Evolutionary conservation across 2,113 vertebrate species (phyloP).

Genomic region (Poeciliopsis occidentalis): DNA sequence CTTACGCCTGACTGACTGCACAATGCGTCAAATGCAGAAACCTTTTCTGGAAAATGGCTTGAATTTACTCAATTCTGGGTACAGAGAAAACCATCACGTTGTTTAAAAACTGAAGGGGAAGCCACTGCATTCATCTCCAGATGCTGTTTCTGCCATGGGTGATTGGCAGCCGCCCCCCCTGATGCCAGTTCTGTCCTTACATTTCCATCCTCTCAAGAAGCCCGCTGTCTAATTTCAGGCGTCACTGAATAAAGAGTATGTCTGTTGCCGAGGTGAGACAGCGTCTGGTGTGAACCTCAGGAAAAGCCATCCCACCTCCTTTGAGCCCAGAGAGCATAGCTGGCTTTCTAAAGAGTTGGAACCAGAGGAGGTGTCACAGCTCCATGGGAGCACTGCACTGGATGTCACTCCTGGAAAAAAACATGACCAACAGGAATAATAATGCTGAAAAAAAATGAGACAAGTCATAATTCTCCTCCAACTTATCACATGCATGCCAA

Average conservation of each 20-base stretch:
- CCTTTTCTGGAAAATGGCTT: background rate
- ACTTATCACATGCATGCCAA: constrained; percentile 14
- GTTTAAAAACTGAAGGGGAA: too few species aligned
- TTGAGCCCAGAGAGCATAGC: constrained; percentile 31
- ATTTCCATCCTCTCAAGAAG: too few species aligned
- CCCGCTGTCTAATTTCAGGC: constrained; percentile 66
- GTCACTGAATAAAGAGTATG: constrained; percentile 60
- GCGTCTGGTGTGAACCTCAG: constrained; percentile 60
- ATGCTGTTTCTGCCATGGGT: too few species aligned
- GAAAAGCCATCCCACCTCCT: constrained; percentile 37
- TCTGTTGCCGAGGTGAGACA: constrained; percentile 68
- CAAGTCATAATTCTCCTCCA: background rate
- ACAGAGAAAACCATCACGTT: too few species aligned
- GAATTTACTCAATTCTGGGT: too few species aligned
- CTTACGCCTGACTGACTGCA: constrained; percentile 28
- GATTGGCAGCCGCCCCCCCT: too few species aligned
- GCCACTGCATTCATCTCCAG: too few species aligned
- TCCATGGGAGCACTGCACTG: constrained; percentile 2
- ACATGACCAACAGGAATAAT: constrained; percentile 9
- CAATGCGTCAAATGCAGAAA: constrained; percentile 19
- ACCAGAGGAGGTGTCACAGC: constrained; percentile 20
- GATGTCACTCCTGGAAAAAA: constrained; percentile 13
- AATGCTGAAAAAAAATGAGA: background rate
- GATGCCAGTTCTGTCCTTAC: too few species aligned
- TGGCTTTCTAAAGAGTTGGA: constrained; percentile 20